Evolutionary conservation across 2,888 invertebrate genomes (phyloP).

Genomic region (Ceriagrion tenellum): DNA sequence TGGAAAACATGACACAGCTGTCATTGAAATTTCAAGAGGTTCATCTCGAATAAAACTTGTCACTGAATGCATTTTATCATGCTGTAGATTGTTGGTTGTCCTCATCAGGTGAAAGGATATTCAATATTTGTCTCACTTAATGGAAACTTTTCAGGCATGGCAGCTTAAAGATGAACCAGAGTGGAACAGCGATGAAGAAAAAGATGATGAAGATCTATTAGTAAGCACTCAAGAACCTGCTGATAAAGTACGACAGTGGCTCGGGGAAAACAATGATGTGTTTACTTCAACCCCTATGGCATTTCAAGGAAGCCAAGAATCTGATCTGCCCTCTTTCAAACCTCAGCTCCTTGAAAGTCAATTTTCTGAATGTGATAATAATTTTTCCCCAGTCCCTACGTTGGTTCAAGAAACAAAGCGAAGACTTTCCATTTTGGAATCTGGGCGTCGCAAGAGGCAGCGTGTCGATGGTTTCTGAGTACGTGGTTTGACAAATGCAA

Average conservation of each 20-base stretch:
- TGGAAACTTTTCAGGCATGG: not conserved
- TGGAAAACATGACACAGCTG: too few relatives aligned
- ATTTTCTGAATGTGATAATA: not conserved
- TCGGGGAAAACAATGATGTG: not conserved
- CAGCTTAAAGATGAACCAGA: constrained; percentile 25
- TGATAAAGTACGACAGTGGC: constrained; percentile 17
- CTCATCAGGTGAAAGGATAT: not conserved
- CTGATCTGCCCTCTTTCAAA: constrained; percentile 7
- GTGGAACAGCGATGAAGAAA: constrained; percentile 29
- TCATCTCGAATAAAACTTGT: too few relatives aligned
- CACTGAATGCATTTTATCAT: too few relatives aligned
- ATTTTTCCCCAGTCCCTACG: not conserved
- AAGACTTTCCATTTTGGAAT: not conserved
- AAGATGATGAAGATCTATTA: not conserved
- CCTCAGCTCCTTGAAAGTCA: not conserved
- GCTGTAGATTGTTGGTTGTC: too few relatives aligned
- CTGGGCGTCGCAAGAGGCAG: not conserved
- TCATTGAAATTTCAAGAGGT: too few relatives aligned
- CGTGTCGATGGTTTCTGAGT: not conserved
- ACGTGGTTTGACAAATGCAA: not conserved
- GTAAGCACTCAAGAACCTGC: not conserved
- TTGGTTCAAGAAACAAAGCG: not conserved
- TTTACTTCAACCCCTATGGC: constrained; percentile 6
- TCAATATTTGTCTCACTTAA: not conserved
- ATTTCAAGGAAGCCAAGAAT: not conserved